Percentiles rank a stretch among this genome's conserved stretches.
Evolutionary conservation across 2,888 invertebrate genomes (phyloP).

Genomic region (Xestobium rufovillosum): DNA sequence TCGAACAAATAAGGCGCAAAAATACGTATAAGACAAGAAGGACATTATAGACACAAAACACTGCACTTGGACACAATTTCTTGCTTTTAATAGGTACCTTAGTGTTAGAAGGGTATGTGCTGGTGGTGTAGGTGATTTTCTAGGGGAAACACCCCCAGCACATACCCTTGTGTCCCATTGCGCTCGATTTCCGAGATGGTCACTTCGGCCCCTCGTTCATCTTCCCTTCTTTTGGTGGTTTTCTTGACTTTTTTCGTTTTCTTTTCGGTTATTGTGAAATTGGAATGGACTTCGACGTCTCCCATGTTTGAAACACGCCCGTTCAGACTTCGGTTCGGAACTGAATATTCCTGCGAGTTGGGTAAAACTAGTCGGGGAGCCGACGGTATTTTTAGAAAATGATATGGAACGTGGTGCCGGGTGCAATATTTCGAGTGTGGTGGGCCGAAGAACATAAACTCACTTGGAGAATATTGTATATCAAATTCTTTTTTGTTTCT

Average conservation of each 20-base stretch:
- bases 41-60: no score
- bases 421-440: conserved; percentile 27
- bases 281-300: conserved; percentile 84
- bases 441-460: conserved; percentile 7
- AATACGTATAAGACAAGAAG: no score
- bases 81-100: conserved; percentile 43
- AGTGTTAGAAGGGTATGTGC: conserved; percentile 44
- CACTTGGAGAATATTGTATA: conserved; percentile 2
- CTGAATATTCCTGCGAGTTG: conserved; percentile 18
- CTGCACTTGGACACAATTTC: no score
- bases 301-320: conserved; percentile 56
- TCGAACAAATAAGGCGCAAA: no score
- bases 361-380: conserved; percentile 13
- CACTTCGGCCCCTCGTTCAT: conserved; percentile 63
- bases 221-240: conserved; percentile 72
- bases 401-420: conserved; percentile 40
- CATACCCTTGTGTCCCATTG: conserved; percentile 71
- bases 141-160: conserved; percentile 49
- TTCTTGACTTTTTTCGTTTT: conserved; percentile 90
- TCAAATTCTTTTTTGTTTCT: no score
- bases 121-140: conserved; percentile 29
- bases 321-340: conserved; percentile 25
- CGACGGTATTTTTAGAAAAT: conserved; percentile 44
- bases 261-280: conserved; percentile 74
- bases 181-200: conserved; percentile 73